Conservation (phyloP, 1,140 invertebrate genomes). For the Pogonomyrmex barbatus region DNA sequence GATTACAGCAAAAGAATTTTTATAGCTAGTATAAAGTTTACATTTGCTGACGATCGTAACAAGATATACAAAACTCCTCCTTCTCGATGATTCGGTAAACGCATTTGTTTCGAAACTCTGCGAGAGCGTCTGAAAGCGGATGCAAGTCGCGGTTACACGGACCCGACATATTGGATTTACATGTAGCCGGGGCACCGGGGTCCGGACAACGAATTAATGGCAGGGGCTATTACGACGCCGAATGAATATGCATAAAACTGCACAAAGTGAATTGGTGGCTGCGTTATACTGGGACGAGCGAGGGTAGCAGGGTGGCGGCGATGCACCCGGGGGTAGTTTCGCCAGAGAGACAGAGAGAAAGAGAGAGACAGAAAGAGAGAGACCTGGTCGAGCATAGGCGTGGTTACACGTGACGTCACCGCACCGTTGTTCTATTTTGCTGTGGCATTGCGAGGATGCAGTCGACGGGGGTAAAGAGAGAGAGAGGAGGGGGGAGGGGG, state of each 20-base stretch:
- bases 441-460: constrained; percentile 70
- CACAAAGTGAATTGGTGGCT: constrained; percentile 80
- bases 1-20: background rate
- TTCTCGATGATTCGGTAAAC: constrained; percentile 52
- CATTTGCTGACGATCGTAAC: background rate
- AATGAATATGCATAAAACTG: constrained; percentile 83
- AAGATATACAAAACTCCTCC: constrained; percentile 18
- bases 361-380: constrained; percentile 43
- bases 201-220: constrained; percentile 76
- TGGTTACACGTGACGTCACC: constrained; percentile 83
- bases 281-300: constrained; percentile 66
- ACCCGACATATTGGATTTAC: constrained; percentile 77
- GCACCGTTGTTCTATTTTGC: constrained; percentile 81
- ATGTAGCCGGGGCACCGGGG: constrained; percentile 70
- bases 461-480: constrained; percentile 63
- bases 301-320: constrained; percentile 35
- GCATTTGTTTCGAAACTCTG: constrained; percentile 40
- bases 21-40: background rate
- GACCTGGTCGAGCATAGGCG: constrained; percentile 73
- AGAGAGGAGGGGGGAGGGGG: too few species aligned
- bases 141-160: constrained; percentile 73
- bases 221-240: constrained; percentile 76
- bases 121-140: constrained; percentile 32
- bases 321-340: constrained; percentile 55
- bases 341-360: constrained; percentile 46